Conservation (phyloP, 1,140 invertebrate genomes). For the Pseudomyrmex gracilis region DNA sequence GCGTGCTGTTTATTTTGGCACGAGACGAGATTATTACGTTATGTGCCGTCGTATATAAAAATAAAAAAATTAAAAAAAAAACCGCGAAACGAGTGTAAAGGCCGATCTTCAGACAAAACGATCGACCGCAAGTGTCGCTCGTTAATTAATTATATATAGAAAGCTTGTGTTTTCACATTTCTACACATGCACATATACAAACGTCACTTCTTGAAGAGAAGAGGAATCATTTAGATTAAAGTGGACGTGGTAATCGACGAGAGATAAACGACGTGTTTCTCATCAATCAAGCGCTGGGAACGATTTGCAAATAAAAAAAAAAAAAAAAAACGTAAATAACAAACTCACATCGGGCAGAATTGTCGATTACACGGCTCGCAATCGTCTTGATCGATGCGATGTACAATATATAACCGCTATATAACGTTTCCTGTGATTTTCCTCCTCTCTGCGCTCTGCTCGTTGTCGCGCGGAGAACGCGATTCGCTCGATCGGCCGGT, state of each 20-base stretch:
- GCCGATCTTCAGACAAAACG: too few relatives aligned
- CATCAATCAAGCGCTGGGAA: conserved; percentile 40
- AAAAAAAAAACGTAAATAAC: background rate
- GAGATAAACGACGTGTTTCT: conserved; percentile 25
- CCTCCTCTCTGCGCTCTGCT: background rate
- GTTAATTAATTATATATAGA: background rate
- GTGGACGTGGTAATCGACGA: conserved; percentile 30
- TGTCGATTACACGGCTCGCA: conserved; percentile 49
- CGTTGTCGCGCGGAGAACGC: conserved; percentile 41
- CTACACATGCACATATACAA: conserved; percentile 25
- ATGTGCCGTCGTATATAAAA: too few relatives aligned
- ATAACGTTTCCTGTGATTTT: conserved; percentile 41
- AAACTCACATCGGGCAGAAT: conserved; percentile 6
- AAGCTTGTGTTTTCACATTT: conserved; percentile 18
- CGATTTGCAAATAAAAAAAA: conserved; percentile 1
- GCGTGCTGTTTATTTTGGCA: too few relatives aligned
- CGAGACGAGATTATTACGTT: too few relatives aligned
- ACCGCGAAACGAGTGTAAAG: too few relatives aligned
- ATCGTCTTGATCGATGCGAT: conserved; percentile 47
- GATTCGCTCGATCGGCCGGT: conserved; percentile 42
- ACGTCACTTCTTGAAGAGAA: background rate
- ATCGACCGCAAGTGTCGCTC: too few relatives aligned
- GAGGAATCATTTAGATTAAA: conserved; percentile 36
- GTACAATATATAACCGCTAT: conserved; percentile 44
- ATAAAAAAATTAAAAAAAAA: too few relatives aligned